Percentiles rank a stretch among this genome's conserved stretches.
Conservation (phyloP, 2,888 invertebrate species). For the Anorthoa munda region DNA sequence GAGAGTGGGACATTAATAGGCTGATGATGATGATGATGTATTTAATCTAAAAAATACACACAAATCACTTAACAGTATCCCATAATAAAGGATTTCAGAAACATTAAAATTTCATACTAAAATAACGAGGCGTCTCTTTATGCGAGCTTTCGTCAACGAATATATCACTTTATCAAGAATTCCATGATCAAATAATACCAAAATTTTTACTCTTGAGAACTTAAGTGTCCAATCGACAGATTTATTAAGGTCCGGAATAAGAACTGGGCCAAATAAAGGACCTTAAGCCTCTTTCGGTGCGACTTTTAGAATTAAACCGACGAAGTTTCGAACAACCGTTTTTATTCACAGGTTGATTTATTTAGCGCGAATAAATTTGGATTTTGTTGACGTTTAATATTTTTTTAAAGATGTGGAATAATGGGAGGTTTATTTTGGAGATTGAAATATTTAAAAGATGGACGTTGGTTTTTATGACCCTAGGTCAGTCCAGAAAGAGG, state of each 20-base stretch:
- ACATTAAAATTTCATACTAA: constrained; percentile 46
- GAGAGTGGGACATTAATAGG: too few species aligned
- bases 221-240: constrained; percentile 80
- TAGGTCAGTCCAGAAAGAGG: too few species aligned
- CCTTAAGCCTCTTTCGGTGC: constrained; percentile 73
- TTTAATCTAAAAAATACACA: constrained; percentile 10
- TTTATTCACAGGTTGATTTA: constrained; percentile 76
- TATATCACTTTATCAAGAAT: constrained; percentile 77
- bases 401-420: constrained; percentile 22
- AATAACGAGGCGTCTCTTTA: constrained; percentile 65
- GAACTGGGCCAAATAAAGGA: constrained; percentile 73
- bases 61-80: constrained; percentile 36
- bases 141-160: constrained; percentile 67
- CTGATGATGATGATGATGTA: too few species aligned
- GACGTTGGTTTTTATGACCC: background rate
- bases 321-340: constrained; percentile 73
- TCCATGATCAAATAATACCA: constrained; percentile 77
- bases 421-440: background rate
- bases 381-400: constrained; percentile 52
- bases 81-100: constrained; percentile 45
- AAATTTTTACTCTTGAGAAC: constrained; percentile 75
- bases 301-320: constrained; percentile 79
- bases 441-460: background rate
- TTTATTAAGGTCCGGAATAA: constrained; percentile 82
- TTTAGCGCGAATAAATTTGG: constrained; percentile 55